These are phyloP conservation scores for Oncorhynchus tshawytscha DNA, from an alignment of 2,113 vertebrate species.

Conservation along the genomic window DNA sequence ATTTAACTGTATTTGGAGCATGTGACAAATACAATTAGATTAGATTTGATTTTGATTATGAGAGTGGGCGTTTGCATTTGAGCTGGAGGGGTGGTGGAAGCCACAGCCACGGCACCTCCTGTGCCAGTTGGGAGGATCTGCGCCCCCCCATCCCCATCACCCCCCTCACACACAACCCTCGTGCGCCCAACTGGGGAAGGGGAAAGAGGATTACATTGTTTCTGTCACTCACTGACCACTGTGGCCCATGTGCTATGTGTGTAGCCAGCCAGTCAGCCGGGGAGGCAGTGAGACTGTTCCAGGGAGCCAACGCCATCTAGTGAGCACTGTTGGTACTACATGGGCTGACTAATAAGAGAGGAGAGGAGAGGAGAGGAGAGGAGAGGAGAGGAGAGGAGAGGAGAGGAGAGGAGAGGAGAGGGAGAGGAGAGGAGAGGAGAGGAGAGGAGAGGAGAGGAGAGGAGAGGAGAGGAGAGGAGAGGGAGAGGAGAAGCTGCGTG, in stretches of 20 bases:
- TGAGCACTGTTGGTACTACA: constrained; percentile 57
- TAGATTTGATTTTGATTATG: neutral
- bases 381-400: neutral
- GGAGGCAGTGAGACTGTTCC: constrained; percentile 49
- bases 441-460: too few species aligned
- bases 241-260: neutral
- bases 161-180: constrained; percentile 14
- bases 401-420: too few species aligned
- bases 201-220: constrained; percentile 1
- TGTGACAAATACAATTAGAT: too few species aligned
- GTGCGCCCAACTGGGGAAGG: neutral
- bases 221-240: constrained; percentile 1
- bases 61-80: constrained; percentile 44
- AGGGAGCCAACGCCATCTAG: constrained; percentile 73
- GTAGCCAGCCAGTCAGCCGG: neutral
- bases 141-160: too few species aligned
- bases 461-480: too few species aligned
- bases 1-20: too few species aligned
- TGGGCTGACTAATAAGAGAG: neutral
- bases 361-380: too few species aligned
- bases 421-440: too few species aligned
- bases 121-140: constrained; percentile 29
- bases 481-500: neutral
- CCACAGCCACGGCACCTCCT: constrained; percentile 41
- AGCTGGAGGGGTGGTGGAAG: constrained; percentile 60